Base-by-base conservation (phyloP, 2,888 invertebrate genomes). In the Nomada flava region DNA sequence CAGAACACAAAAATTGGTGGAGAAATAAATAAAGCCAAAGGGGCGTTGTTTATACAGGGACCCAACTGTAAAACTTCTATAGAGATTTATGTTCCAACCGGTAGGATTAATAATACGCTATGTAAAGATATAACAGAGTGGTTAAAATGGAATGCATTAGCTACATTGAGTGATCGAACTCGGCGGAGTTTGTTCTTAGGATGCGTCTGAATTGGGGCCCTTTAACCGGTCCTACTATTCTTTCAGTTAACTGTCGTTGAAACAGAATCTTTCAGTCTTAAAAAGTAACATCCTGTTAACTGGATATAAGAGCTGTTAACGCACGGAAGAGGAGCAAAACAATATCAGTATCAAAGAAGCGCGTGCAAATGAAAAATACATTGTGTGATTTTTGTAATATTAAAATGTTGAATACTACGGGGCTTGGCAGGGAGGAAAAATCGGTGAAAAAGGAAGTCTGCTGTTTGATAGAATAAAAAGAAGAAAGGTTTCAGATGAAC, bases 11-110 rank as follows among this genome's bases (percentile, higher is more conserved):
- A 64, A n/a, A 67, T 69, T 42, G 29, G 26, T 44, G 59, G 36
- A 47, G 15, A 78, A 15, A 60, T 69, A 50, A 64, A 42, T 47
- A 47, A 29, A 52, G 47, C 64, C 47, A 59, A 75, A 76, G 57
- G 69, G 50, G 72, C 72, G 63, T 71, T 68, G 63, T 84, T 83
- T 82, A 82, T 85, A 88, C 76, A 88, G 88, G 88, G 88, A 89
- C 87, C 89, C 85, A 90, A 88, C 74, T 80, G 80, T 79, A 29
- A 83, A 74, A 82, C 68, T 55, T 77, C 59, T 79, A 73, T 76
- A 81, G 79, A 69, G 79, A 84, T 72, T 80, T 69, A 84, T 79
- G 82, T 88, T 85, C 80, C 87, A 83, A 79, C 82, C 75, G 78
- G 77, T 82, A 87, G 80, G 67, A 70, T 50, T 55, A 52, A 71